Conservation (phyloP, 1,140 invertebrate species). For the Drosophila erecta region DNA sequence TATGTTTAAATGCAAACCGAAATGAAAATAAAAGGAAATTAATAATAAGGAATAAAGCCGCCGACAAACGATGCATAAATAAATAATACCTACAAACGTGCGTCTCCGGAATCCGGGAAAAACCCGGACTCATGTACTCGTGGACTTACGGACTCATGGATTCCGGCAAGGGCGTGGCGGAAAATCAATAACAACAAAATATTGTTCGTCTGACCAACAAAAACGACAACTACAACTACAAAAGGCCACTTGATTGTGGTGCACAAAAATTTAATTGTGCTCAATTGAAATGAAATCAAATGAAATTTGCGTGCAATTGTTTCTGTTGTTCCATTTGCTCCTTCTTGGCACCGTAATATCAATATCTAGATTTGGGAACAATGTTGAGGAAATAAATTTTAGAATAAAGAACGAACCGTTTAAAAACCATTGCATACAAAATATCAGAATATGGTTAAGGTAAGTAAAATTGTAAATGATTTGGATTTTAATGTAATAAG, state of each 20-base stretch:
- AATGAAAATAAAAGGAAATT: slow-evolving; percentile 33
- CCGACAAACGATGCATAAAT: slow-evolving; percentile 63
- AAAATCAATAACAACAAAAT: slow-evolving; percentile 57
- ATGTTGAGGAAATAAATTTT: slow-evolving; percentile 1
- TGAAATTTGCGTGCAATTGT: slow-evolving; percentile 42
- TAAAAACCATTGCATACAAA: too few species aligned
- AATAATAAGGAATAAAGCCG: slow-evolving; percentile 40
- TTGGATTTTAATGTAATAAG: too few species aligned
- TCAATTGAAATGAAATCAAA: slow-evolving; percentile 65
- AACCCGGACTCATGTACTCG: neutral
- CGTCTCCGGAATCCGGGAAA: slow-evolving; percentile 10
- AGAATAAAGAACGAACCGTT: neutral
- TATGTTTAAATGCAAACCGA: slow-evolving; percentile 23
- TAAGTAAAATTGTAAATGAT: too few species aligned
- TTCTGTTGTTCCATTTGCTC: slow-evolving; percentile 17
- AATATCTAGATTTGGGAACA: slow-evolving; percentile 25
- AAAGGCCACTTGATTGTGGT: slow-evolving; percentile 56
- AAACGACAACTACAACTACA: slow-evolving; percentile 45
- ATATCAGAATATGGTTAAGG: neutral
- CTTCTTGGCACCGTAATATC: neutral
- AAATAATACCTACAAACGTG: slow-evolving; percentile 60
- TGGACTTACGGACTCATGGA: neutral
- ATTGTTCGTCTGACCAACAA: slow-evolving; percentile 21
- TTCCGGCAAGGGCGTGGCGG: slow-evolving; percentile 25
- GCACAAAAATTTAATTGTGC: slow-evolving; percentile 70